Conservation (phyloP, 2,888 invertebrate species). For the Odontocolon sp. region DNA sequence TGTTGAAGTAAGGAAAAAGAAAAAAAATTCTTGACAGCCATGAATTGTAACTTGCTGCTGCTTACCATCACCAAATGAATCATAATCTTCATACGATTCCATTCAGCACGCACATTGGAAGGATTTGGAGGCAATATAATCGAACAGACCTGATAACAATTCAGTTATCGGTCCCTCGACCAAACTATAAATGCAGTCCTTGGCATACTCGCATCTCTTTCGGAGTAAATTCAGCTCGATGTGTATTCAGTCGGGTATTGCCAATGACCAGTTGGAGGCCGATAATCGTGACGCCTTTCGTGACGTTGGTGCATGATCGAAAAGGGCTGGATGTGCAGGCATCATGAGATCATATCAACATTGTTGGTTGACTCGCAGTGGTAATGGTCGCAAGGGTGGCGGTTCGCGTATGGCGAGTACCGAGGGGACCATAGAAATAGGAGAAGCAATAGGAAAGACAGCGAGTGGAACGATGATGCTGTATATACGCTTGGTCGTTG, state of each 20-base stretch:
- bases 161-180: no score
- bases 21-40: no score
- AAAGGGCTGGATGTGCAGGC: conserved; percentile 33
- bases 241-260: no score
- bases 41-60: not conserved
- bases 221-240: no score
- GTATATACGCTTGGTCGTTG: conserved; percentile 56
- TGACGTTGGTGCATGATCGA: conserved; percentile 26
- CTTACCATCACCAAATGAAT: not conserved
- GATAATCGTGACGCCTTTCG: no score
- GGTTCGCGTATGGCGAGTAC: conserved; percentile 9
- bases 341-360: conserved; percentile 55
- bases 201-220: no score
- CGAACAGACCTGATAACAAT: no score
- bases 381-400: conserved; percentile 39
- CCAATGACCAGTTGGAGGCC: conserved; percentile 15
- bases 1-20: no score
- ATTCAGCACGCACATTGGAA: conserved; percentile 17
- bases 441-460: no score
- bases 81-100: conserved; percentile 14
- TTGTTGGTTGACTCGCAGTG: conserved; percentile 57
- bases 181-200: no score
- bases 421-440: conserved; percentile 50
- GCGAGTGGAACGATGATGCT: conserved; percentile 36
- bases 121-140: conserved; percentile 29